Percentiles rank a stretch among this genome's conserved stretches.
These are phyloP conservation scores for Carterocephalus palaemon DNA, from an alignment of 2,888 invertebrate genomes.

Conservation along the genomic window DNA sequence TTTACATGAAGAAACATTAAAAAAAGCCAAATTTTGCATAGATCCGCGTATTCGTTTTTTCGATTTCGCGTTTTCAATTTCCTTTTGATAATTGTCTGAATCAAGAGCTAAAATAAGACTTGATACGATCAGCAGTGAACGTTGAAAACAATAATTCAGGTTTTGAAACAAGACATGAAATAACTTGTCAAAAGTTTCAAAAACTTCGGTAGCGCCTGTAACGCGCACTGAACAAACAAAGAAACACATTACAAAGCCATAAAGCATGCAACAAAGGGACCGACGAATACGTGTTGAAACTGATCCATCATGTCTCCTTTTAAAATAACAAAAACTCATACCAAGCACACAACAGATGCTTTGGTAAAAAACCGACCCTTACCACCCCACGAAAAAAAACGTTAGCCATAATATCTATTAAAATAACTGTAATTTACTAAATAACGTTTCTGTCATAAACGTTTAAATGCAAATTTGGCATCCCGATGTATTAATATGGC, in stretches of 20 bases:
- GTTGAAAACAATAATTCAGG: too few species aligned
- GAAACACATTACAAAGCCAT: slow-evolving; percentile 77
- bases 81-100: too few species aligned
- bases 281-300: slow-evolving; percentile 77
- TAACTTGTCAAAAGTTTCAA: slow-evolving; percentile 32
- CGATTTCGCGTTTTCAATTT: too few species aligned
- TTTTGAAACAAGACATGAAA: neutral
- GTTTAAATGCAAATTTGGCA: slow-evolving; percentile 72
- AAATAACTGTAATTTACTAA: slow-evolving; percentile 68
- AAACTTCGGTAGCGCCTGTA: slow-evolving; percentile 62
- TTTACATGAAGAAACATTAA: too few species aligned
- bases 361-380: slow-evolving; percentile 70
- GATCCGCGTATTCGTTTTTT: too few species aligned
- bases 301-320: slow-evolving; percentile 79
- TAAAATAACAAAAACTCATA: slow-evolving; percentile 75
- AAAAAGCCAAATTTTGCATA: too few species aligned
- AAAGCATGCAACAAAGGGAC: slow-evolving; percentile 74
- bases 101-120: too few species aligned
- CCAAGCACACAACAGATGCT: slow-evolving; percentile 75
- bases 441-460: slow-evolving; percentile 62
- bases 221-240: slow-evolving; percentile 74
- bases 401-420: slow-evolving; percentile 64
- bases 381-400: slow-evolving; percentile 54
- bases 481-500: slow-evolving; percentile 64
- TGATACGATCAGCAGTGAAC: too few species aligned